Evolutionary conservation across 2,113 vertebrate genomes (phyloP).

Genomic region (Oreochromis spilurus): DNA sequence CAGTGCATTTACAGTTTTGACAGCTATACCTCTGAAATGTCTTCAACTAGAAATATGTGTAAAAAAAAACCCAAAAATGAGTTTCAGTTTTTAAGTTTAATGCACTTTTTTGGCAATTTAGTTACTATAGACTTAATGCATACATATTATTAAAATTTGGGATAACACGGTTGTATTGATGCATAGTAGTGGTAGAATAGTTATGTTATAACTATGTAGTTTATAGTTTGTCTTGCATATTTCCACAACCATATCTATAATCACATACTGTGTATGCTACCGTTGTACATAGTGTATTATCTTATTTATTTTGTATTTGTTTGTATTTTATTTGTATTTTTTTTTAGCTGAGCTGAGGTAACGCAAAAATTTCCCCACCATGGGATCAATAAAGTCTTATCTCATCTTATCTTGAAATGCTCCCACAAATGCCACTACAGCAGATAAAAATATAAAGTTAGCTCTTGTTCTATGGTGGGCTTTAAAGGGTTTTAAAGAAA

Average conservation of each 20-base stretch:
- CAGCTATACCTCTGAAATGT: neutral
- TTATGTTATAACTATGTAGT: neutral
- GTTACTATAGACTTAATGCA: neutral
- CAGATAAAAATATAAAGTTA: neutral
- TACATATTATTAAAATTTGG: neutral
- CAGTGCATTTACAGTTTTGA: neutral
- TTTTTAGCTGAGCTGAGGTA: neutral
- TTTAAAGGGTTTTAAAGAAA: neutral
- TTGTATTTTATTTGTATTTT: neutral
- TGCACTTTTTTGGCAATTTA: neutral
- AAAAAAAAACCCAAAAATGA: no score
- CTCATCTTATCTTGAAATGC: neutral
- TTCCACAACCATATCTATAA: neutral
- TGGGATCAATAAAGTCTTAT: neutral
- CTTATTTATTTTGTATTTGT: neutral
- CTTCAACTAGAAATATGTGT: neutral
- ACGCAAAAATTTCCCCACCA: accelerated
- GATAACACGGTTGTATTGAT: accelerated
- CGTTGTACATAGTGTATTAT: neutral
- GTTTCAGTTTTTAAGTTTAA: neutral
- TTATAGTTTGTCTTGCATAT: neutral
- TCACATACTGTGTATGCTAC: neutral
- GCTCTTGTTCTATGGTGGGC: neutral
- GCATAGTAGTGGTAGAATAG: neutral
- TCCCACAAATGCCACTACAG: neutral